Evolutionary conservation across 1,140 invertebrate genomes (phyloP).

Genomic region (Theocolax elegans): DNA sequence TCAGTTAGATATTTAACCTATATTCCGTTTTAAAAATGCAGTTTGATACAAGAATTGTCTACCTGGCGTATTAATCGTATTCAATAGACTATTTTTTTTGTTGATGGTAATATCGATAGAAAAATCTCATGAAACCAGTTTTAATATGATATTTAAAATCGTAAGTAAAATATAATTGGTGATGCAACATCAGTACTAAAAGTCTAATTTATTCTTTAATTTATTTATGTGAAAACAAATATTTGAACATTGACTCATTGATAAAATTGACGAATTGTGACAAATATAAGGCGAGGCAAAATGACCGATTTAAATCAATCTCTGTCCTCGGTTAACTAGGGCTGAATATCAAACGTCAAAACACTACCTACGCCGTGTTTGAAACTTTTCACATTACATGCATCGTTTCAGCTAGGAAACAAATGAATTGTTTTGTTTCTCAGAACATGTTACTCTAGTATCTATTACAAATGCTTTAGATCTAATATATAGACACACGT

Average conservation of each 20-base stretch:
- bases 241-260: neutral
- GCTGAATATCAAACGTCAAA: constrained; percentile 8
- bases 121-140: too few species aligned
- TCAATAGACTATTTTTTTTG: too few species aligned
- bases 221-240: neutral
- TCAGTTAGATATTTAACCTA: too few species aligned
- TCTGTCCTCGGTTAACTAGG: neutral
- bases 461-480: constrained; percentile 20
- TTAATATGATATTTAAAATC: too few species aligned
- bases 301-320: constrained; percentile 33
- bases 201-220: too few species aligned
- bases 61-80: too few species aligned
- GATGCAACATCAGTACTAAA: too few species aligned
- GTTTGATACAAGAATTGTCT: too few species aligned
- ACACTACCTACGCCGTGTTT: neutral
- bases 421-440: constrained; percentile 24
- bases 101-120: too few species aligned
- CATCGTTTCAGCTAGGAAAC: neutral
- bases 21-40: too few species aligned
- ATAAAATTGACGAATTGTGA: constrained; percentile 7
- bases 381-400: constrained; percentile 1
- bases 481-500: neutral
- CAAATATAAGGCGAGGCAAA: constrained; percentile 26
- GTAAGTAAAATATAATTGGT: too few species aligned
- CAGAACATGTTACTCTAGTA: neutral